Base-by-base conservation (phyloP, 2,888 invertebrate species). In the Lysandra coridon region DNA sequence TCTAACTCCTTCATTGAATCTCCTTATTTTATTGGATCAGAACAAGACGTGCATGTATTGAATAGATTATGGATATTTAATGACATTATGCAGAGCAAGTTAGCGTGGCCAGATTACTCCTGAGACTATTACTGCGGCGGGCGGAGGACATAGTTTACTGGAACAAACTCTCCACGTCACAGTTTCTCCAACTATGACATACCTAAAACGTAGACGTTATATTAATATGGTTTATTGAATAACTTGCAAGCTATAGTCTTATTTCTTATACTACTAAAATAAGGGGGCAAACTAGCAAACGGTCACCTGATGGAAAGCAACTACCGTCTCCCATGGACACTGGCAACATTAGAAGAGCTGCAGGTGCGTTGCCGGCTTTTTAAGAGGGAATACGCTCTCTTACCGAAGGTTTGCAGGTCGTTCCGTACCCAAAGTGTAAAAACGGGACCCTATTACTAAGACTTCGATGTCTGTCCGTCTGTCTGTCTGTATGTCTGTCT, bases 21-120 rank as follows among this genome's bases (percentile, higher is more conserved):
- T 14, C 33, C 4, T 17, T 33, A 69, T 69, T 69, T 69, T 69
- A 69, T 69, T 69, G 33, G 33, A 37, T 2, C 64, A 64, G 64
- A 64, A 30, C 17, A 33, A 69, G 69, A 69, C 69, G 69, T 69
- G 69, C 69, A 69, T 69, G 69, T 69, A 37, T 37, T 49, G 49
- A 44, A 75, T 44, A 75, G 49, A 75, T 75, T 44, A 75, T 75
- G 75, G n/a, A 75, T 75, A 75, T 75, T 75, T 75, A 75, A 75
- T 49, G 75, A 44, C 44, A 49, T 73, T 73, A 73, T 57, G 53
- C 57, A 57, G 76, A 53, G 6, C 76, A 75, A 49, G 76, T 53
- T 76, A 76, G 33, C 57, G 53, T 53, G 37, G 76, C 53, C 76
- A 76, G 23, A 76, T 76, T 53, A 33, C 76, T 53, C 76, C 57